A percentile compares a stretch with the other conserved stretches of the same genome.
Evolutionary conservation across 2,113 vertebrate species (phyloP).

Genomic region (Aptenodytes forsteri): DNA sequence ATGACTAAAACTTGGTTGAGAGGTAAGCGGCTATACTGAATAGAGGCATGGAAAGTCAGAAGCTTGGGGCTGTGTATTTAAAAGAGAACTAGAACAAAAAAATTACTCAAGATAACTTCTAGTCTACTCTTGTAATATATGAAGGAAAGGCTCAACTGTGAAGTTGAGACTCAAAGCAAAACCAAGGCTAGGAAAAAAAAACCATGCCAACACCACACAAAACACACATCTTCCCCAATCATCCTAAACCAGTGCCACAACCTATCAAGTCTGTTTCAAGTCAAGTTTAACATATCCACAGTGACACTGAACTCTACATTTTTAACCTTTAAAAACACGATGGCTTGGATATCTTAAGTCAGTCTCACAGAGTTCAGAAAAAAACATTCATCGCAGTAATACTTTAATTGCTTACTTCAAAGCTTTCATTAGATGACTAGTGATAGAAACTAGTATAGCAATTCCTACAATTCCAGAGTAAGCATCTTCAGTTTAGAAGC

Average conservation of each 20-base stretch:
- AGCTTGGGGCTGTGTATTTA: not conserved
- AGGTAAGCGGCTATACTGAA: not conserved
- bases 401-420: not conserved
- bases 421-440: not conserved
- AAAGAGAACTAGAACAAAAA: not conserved
- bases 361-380: not conserved
- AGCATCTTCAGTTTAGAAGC: not conserved
- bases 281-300: fast-evolving
- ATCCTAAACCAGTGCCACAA: not conserved
- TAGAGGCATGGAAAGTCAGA: not conserved
- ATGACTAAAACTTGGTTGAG: not conserved
- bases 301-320: not conserved
- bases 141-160: not conserved
- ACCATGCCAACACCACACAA: not conserved
- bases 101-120: not conserved
- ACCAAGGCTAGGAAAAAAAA: not conserved
- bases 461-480: not conserved
- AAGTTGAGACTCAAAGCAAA: conserved; percentile 19
- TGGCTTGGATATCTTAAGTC: not conserved
- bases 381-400: not conserved
- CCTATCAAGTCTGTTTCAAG: not conserved
- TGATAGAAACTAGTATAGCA: not conserved
- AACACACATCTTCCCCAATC: not conserved
- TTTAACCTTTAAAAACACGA: not conserved
- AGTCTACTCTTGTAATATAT: not conserved